These are phyloP conservation scores for Dinomys branickii DNA, from an alignment of 2,113 vertebrate species.

Conservation along the genomic window DNA sequence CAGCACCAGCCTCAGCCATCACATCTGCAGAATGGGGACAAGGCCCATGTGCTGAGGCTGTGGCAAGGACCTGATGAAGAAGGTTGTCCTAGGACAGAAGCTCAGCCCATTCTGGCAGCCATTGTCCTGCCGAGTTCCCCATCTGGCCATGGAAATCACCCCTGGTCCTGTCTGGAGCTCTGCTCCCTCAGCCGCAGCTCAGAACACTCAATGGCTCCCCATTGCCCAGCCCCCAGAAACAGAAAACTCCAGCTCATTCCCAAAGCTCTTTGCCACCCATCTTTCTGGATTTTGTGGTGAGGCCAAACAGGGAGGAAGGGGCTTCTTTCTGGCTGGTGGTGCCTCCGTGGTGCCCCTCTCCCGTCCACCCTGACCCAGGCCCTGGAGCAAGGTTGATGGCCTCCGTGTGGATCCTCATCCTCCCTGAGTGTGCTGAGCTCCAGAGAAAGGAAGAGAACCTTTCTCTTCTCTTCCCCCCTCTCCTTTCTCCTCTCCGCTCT, in stretches of 20 bases:
- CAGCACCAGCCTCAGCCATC: not conserved
- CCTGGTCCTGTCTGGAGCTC: not conserved
- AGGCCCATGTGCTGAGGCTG: accelerated
- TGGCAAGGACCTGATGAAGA: not conserved
- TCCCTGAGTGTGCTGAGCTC: not conserved
- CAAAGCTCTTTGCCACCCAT: not conserved
- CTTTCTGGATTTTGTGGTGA: not conserved
- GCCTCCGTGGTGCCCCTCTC: too few relatives aligned
- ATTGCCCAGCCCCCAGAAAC: not conserved
- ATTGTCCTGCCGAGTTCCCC: accelerated
- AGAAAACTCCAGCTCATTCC: not conserved
- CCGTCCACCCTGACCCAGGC: not conserved
- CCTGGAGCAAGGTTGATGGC: not conserved
- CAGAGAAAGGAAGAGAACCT: slow-evolving; percentile 12
- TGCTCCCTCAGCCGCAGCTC: not conserved
- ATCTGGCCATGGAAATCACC: not conserved
- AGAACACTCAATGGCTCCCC: not conserved
- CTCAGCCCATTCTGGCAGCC: accelerated
- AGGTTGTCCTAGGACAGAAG: not conserved
- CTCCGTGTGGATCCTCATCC: not conserved
- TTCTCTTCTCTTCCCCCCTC: too few relatives aligned
- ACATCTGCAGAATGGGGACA: not conserved
- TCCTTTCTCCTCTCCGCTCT: too few relatives aligned
- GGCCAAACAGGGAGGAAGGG: not conserved
- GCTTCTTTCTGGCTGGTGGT: not conserved